Evolutionary conservation across 1,140 invertebrate species (phyloP).

Genomic region (Caenorhabditis briggsae): DNA sequence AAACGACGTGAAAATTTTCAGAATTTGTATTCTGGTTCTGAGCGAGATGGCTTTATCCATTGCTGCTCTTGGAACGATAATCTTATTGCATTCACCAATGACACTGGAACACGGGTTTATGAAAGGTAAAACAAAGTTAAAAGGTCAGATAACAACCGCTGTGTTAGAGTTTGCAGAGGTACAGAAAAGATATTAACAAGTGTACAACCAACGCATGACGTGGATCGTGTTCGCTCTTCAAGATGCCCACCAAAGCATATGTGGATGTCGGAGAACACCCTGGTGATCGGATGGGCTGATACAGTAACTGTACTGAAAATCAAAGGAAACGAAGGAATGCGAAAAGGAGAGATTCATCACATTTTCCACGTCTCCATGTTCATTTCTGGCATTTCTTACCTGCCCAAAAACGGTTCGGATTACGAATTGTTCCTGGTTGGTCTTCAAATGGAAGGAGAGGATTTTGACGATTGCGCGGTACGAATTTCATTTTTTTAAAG

Average conservation of each 20-base stretch:
- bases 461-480: slow-evolving; percentile 57
- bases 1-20: slow-evolving; percentile 46
- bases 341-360: slow-evolving; percentile 35
- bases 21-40: slow-evolving; percentile 69
- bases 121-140: slow-evolving; percentile 64
- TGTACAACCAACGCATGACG: slow-evolving; percentile 71
- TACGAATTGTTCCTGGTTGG: slow-evolving; percentile 50
- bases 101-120: slow-evolving; percentile 75
- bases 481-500: not conserved
- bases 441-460: slow-evolving; percentile 49
- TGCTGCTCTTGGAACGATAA: slow-evolving; percentile 69
- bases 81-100: slow-evolving; percentile 75
- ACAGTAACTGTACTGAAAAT: slow-evolving; percentile 66
- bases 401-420: not conserved
- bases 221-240: slow-evolving; percentile 63
- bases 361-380: slow-evolving; percentile 56
- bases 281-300: slow-evolving; percentile 75
- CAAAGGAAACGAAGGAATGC: not conserved
- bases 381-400: slow-evolving; percentile 57
- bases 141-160: too few relatives aligned
- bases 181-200: slow-evolving; percentile 68
- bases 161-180: slow-evolving; percentile 60
- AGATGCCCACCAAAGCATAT: slow-evolving; percentile 68
- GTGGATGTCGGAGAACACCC: slow-evolving; percentile 70
- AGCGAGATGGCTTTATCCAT: slow-evolving; percentile 71